Conservation (phyloP, 2,113 vertebrate genomes). For the Oostethus manadensis region DNA sequence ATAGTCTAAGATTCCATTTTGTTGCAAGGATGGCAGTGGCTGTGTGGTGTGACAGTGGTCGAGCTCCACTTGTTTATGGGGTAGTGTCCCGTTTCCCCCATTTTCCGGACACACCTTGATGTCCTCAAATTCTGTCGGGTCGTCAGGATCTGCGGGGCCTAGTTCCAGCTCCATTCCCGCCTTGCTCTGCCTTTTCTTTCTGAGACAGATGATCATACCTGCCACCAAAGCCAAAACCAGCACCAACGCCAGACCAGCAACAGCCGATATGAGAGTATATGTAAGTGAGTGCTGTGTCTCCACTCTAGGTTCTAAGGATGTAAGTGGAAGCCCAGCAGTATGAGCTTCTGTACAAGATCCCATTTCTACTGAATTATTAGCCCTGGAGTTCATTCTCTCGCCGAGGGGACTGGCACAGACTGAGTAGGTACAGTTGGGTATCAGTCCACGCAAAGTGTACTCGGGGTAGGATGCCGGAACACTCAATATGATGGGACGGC, state of each 20-base stretch:
- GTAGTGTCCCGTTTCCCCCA: slow-evolving; percentile 64
- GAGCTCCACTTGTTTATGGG: slow-evolving; percentile 65
- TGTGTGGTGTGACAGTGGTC: slow-evolving; percentile 44
- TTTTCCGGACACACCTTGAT: slow-evolving; percentile 78
- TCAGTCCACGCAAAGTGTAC: slow-evolving; percentile 83
- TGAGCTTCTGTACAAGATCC: slow-evolving; percentile 78
- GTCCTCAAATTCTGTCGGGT: slow-evolving; percentile 80
- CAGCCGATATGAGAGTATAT: slow-evolving; percentile 69
- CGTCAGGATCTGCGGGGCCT: slow-evolving; percentile 42
- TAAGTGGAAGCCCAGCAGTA: slow-evolving; percentile 61
- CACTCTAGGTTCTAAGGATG: slow-evolving; percentile 68
- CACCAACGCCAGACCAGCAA: slow-evolving; percentile 71
- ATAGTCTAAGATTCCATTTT: slow-evolving; percentile 64
- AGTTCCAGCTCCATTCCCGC: slow-evolving; percentile 78
- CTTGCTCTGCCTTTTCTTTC: slow-evolving; percentile 63
- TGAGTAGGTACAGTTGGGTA: slow-evolving; percentile 85
- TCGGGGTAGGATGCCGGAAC: slow-evolving; percentile 79
- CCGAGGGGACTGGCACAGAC: slow-evolving; percentile 80
- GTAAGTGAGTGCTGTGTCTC: slow-evolving; percentile 64
- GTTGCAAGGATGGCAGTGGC: slow-evolving; percentile 28
- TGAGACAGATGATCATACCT: slow-evolving; percentile 63
- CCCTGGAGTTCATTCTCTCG: slow-evolving; percentile 51
- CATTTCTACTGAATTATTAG: slow-evolving; percentile 50
- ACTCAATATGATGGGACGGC: slow-evolving; percentile 76
- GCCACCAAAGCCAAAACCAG: slow-evolving; percentile 58